phyloP scores from a whole-genome alignment of 2,888 invertebrate species.

The Cristatella mucedo region DNA sequence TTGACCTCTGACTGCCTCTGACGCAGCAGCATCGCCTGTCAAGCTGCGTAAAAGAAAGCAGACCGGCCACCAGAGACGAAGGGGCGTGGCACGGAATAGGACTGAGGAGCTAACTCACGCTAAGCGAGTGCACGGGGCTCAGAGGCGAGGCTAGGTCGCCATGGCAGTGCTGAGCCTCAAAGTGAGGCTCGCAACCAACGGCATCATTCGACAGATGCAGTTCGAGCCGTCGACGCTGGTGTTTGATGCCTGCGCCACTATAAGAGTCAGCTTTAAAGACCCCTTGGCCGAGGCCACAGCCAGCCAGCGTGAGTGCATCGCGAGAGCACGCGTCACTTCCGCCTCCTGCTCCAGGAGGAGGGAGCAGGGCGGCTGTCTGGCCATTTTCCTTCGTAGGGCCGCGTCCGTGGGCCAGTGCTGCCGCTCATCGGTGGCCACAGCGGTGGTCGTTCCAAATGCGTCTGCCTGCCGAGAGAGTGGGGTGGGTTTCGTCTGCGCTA shows the following conservation, averaged over 20 bases:
- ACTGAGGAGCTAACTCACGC: not conserved
- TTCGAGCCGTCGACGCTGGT: slow-evolving; percentile 87
- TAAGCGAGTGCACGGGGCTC: not conserved
- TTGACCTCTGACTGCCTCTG: too few species aligned
- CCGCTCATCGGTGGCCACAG: slow-evolving; percentile 9
- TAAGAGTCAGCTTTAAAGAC: too few species aligned
- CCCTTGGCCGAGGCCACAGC: too few species aligned
- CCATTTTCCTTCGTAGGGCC: not conserved
- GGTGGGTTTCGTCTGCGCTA: too few species aligned
- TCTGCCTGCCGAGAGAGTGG: too few species aligned
- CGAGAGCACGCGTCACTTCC: not conserved
- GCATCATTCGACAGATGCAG: slow-evolving; percentile 84
- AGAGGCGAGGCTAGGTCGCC: slow-evolving; percentile 14
- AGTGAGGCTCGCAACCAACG: slow-evolving; percentile 41
- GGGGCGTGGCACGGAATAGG: not conserved
- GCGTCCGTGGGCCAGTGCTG: not conserved
- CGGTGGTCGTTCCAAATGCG: too few species aligned
- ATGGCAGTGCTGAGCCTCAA: slow-evolving; percentile 43
- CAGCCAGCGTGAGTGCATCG: too few species aligned
- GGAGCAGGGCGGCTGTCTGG: slow-evolving; percentile 2
- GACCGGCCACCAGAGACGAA: not conserved
- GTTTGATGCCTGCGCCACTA: slow-evolving; percentile 85
- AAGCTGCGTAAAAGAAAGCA: not conserved
- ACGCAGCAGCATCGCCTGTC: not conserved
- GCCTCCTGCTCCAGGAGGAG: slow-evolving; percentile 1